These are phyloP conservation scores for Heliconius hortense DNA, from an alignment of 2,888 invertebrate genomes.

Conservation along the genomic window DNA sequence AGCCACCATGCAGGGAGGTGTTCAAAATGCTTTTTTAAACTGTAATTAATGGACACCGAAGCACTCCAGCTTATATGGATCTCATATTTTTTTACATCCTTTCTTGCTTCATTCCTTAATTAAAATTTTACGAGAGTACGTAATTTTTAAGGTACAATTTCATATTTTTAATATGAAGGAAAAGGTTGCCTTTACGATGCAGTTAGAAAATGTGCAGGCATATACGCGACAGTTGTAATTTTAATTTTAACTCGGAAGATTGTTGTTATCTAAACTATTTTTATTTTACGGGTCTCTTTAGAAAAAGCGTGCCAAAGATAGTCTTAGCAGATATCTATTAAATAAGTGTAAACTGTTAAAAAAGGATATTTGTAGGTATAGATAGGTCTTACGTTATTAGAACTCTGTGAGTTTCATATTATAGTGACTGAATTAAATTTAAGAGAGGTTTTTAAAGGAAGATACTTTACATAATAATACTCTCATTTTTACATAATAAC, in stretches of 20 bases:
- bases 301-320: too few species aligned
- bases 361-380: too few species aligned
- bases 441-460: too few species aligned
- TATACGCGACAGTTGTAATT: background rate
- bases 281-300: too few species aligned
- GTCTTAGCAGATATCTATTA: too few species aligned
- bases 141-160: conserved; percentile 36
- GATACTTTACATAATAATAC: too few species aligned
- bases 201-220: background rate
- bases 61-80: conserved; percentile 53
- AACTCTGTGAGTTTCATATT: background rate
- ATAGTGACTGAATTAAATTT: background rate
- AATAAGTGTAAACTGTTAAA: too few species aligned
- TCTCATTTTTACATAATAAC: too few species aligned
- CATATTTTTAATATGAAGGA: background rate
- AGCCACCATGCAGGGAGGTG: too few species aligned
- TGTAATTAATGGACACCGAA: conserved; percentile 54
- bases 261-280: too few species aligned
- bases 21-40: conserved; percentile 47
- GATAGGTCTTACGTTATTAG: too few species aligned
- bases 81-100: conserved; percentile 48
- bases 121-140: conserved; percentile 43
- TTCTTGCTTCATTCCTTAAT: conserved; percentile 42
- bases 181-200: too few species aligned
- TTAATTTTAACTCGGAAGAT: background rate